These are phyloP conservation scores for Lasiommata megera DNA, from an alignment of 2,888 invertebrate species.

Conservation along the genomic window DNA sequence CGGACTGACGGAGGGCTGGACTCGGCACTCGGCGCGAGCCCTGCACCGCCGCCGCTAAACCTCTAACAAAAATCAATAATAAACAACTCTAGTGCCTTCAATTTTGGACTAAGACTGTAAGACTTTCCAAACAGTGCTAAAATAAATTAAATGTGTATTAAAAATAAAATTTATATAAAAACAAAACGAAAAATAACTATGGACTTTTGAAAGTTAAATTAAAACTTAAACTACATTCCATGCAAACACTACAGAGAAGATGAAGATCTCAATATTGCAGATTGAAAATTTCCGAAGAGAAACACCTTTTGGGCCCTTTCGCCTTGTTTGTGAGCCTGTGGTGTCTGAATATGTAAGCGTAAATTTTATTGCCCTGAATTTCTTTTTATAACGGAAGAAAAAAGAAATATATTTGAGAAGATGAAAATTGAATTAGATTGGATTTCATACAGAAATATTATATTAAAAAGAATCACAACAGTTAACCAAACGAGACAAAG, in stretches of 20 bases:
- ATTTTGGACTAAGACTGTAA: conserved; percentile 17
- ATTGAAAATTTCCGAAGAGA: neutral
- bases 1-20: conserved; percentile 84
- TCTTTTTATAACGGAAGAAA: conserved; percentile 1
- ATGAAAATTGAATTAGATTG: neutral
- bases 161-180: conserved; percentile 14
- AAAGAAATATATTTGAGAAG: neutral
- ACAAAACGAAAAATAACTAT: neutral
- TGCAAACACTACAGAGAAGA: neutral
- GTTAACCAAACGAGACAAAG: neutral
- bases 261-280: neutral
- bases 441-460: neutral
- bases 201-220: conserved; percentile 6
- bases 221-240: neutral
- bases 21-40: conserved; percentile 38
- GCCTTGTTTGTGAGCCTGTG: conserved; percentile 19
- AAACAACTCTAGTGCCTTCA: conserved; percentile 4
- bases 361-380: conserved; percentile 3
- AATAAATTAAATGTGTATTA: conserved; percentile 13
- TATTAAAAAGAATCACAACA: neutral
- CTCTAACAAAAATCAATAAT: neutral
- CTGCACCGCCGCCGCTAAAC: neutral
- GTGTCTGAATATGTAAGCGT: conserved; percentile 11
- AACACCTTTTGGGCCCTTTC: conserved; percentile 5
- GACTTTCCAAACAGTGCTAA: conserved; percentile 18